phyloP scores from a whole-genome alignment of 2,113 vertebrate genomes.

The Pseudonaja textilis region DNA sequence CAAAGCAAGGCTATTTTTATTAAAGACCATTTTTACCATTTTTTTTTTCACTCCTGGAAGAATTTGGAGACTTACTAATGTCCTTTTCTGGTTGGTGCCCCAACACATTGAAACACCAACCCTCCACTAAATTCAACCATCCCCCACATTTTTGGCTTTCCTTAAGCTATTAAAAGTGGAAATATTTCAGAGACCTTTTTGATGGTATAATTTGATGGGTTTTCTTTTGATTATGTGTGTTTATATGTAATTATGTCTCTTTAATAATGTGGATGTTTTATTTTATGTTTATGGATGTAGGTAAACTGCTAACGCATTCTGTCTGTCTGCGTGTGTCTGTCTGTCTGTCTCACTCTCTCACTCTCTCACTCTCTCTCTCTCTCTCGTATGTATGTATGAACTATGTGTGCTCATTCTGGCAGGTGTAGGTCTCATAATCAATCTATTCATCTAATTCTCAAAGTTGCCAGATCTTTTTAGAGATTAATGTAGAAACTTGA shows the following conservation, averaged over 20 bases:
- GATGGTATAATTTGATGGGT: background rate
- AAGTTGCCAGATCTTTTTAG: background rate
- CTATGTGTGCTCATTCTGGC: background rate
- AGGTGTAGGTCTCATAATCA: background rate
- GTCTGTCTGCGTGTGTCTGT: too few relatives aligned
- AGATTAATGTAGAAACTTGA: too few relatives aligned
- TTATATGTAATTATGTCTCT: background rate
- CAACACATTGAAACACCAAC: background rate
- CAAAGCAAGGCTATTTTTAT: too few relatives aligned
- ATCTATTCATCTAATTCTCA: background rate
- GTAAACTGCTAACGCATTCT: background rate
- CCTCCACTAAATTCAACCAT: background rate
- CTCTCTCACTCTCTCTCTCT: too few relatives aligned
- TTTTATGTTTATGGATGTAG: background rate
- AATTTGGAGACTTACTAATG: background rate
- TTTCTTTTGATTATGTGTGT: background rate
- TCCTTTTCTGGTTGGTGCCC: background rate
- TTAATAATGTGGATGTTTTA: background rate
- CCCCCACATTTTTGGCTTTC: background rate
- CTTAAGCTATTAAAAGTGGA: background rate
- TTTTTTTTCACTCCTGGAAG: background rate
- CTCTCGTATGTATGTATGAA: background rate
- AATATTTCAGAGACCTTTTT: background rate
- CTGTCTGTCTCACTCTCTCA: too few relatives aligned
- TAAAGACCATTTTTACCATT: too few relatives aligned